Evolutionary conservation across 2,888 invertebrate species (phyloP).

Genomic region (Apamea monoglypha): DNA sequence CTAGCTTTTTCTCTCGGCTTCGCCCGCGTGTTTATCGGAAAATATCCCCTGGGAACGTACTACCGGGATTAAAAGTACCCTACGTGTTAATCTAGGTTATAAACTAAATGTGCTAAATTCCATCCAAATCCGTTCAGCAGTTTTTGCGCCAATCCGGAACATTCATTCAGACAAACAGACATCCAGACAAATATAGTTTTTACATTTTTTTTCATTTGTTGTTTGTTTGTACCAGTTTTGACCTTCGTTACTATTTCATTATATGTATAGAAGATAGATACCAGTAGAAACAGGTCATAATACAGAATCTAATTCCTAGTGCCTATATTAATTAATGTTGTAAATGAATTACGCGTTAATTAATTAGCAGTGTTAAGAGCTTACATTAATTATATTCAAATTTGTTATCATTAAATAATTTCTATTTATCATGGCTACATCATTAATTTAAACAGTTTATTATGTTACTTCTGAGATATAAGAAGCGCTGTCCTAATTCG

Average conservation of each 20-base stretch:
- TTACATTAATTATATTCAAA: slow-evolving; percentile 39
- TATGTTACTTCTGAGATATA: slow-evolving; percentile 38
- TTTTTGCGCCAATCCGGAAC: not conserved
- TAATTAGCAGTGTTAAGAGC: slow-evolving; percentile 39
- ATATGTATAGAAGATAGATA: not conserved
- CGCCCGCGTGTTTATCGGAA: too few relatives aligned
- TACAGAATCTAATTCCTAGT: slow-evolving; percentile 1
- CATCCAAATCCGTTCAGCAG: not conserved
- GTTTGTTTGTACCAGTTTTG: too few relatives aligned
- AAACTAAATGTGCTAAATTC: not conserved
- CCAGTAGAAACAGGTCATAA: not conserved
- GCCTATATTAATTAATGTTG: not conserved
- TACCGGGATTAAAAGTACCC: not conserved
- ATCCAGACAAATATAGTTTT: too few relatives aligned
- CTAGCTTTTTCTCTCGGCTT: not conserved
- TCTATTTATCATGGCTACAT: slow-evolving; percentile 24
- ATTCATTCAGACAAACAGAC: not conserved
- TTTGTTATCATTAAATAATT: slow-evolving; percentile 22
- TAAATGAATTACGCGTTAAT: slow-evolving; percentile 18
- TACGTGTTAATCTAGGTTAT: not conserved
- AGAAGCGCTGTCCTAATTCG: slow-evolving; percentile 52
- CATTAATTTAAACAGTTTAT: slow-evolving; percentile 41
- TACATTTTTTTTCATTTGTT: too few relatives aligned
- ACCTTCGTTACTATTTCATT: not conserved
- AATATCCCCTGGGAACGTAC: too few relatives aligned